Evolutionary conservation across 2,113 vertebrate species (phyloP).

Genomic region (Galbula dea): DNA sequence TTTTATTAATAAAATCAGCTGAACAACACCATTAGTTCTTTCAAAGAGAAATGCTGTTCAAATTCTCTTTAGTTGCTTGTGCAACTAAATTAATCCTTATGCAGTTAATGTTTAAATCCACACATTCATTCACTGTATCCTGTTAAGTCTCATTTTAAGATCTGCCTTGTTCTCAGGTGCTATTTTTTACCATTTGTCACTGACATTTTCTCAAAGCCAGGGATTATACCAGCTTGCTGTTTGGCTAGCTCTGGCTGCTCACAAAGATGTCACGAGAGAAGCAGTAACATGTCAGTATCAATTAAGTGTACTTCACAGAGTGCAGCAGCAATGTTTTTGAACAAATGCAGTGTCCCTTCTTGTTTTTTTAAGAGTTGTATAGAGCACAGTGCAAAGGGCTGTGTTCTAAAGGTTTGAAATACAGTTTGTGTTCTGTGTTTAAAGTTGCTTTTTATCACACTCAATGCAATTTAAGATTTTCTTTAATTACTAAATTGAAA

Average conservation of each 20-base stretch:
- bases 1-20: neutral
- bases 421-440: neutral
- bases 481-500: neutral
- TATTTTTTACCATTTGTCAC: neutral
- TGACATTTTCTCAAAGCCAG: neutral
- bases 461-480: neutral
- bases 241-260: neutral
- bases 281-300: neutral
- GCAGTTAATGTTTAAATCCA: neutral
- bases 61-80: neutral
- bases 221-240: neutral
- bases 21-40: neutral
- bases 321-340: neutral
- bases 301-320: neutral
- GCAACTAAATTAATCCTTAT: neutral
- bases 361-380: neutral
- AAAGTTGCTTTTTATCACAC: neutral
- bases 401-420: neutral
- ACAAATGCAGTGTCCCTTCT: neutral
- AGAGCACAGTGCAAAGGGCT: accelerated
- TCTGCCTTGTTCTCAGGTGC: neutral
- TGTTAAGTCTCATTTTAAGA: neutral
- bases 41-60: neutral
- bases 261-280: neutral
- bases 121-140: neutral